A percentile compares a stretch with the other conserved stretches of the same genome.
These are phyloP conservation scores for Cyphomyrus discorhynchus DNA, from an alignment of 2,113 vertebrate genomes.

Conservation along the genomic window DNA sequence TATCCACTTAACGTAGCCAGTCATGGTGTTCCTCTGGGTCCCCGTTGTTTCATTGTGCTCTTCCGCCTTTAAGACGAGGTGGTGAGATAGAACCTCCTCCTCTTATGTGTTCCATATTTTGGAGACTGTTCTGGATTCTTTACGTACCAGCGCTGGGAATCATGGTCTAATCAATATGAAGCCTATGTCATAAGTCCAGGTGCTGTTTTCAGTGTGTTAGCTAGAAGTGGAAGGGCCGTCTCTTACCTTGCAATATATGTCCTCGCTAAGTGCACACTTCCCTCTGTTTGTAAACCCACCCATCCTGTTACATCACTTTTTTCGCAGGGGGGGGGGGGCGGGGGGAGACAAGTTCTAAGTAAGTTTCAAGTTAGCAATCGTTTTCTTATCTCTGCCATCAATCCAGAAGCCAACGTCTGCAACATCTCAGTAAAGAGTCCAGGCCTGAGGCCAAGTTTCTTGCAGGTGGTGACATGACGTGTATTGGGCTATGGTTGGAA, in stretches of 20 bases:
- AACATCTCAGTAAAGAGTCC: neutral
- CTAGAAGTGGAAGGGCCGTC: constrained; percentile 21
- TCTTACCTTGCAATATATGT: constrained; percentile 32
- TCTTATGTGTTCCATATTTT: constrained; percentile 37
- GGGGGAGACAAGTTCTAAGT: neutral
- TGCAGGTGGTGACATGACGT: neutral
- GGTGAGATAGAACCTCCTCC: constrained; percentile 40
- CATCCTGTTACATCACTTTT: constrained; percentile 25
- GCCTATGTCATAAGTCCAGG: neutral
- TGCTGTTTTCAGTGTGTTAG: constrained; percentile 21
- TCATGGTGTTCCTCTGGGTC: constrained; percentile 33
- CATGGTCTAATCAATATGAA: neutral
- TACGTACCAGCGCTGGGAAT: constrained; percentile 43
- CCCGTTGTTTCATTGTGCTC: constrained; percentile 39
- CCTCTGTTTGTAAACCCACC: constrained; percentile 24
- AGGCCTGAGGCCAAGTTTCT: neutral
- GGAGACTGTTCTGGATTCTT: constrained; percentile 44
- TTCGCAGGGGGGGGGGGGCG: neutral
- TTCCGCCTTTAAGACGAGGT: constrained; percentile 39
- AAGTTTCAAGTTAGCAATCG: neutral
- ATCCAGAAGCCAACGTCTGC: neutral
- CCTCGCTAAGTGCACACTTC: constrained; percentile 32
- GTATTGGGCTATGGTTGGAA: neutral
- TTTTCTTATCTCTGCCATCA: neutral
- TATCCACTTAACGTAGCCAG: constrained; percentile 34